phyloP scores from a whole-genome alignment of 1,140 invertebrate genomes.

The Sitophilus oryzae region DNA sequence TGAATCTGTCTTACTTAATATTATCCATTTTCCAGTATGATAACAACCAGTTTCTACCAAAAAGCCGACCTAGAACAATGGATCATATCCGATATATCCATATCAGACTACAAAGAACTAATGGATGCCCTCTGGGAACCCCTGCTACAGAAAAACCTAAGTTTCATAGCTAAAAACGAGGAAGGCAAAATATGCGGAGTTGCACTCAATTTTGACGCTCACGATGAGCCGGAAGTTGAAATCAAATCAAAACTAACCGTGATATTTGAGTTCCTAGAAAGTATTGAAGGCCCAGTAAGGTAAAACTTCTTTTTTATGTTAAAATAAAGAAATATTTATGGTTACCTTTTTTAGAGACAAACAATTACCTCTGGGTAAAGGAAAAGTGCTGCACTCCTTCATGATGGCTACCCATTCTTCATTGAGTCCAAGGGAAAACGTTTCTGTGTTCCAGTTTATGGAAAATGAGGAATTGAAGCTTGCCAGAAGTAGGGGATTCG shows the following conservation, averaged over 20 bases:
- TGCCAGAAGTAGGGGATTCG: slow-evolving; percentile 58
- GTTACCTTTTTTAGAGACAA: slow-evolving; percentile 23
- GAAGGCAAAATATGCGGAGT: slow-evolving; percentile 53
- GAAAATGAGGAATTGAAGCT: slow-evolving; percentile 66
- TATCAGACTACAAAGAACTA: slow-evolving; percentile 60
- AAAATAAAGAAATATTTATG: background rate
- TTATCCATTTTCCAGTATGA: slow-evolving; percentile 62
- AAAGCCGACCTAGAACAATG: slow-evolving; percentile 79
- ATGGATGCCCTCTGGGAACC: slow-evolving; percentile 61
- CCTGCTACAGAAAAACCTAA: slow-evolving; percentile 61
- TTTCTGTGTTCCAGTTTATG: slow-evolving; percentile 68
- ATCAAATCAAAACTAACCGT: slow-evolving; percentile 59
- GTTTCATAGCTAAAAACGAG: slow-evolving; percentile 58
- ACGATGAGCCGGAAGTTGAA: slow-evolving; percentile 68
- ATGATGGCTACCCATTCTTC: slow-evolving; percentile 73
- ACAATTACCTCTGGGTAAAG: slow-evolving; percentile 57
- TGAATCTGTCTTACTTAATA: too few species aligned
- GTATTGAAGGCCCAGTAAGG: slow-evolving; percentile 64
- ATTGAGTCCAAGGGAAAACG: slow-evolving; percentile 64
- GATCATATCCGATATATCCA: slow-evolving; percentile 57
- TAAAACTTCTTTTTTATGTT: slow-evolving; percentile 39
- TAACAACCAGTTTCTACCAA: slow-evolving; percentile 73
- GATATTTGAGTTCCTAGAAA: slow-evolving; percentile 75
- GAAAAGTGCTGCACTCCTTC: slow-evolving; percentile 71
- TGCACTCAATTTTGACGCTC: slow-evolving; percentile 71